Evolutionary conservation across 2,113 vertebrate genomes (phyloP).

Genomic region (Melanocharis versteri): DNA sequence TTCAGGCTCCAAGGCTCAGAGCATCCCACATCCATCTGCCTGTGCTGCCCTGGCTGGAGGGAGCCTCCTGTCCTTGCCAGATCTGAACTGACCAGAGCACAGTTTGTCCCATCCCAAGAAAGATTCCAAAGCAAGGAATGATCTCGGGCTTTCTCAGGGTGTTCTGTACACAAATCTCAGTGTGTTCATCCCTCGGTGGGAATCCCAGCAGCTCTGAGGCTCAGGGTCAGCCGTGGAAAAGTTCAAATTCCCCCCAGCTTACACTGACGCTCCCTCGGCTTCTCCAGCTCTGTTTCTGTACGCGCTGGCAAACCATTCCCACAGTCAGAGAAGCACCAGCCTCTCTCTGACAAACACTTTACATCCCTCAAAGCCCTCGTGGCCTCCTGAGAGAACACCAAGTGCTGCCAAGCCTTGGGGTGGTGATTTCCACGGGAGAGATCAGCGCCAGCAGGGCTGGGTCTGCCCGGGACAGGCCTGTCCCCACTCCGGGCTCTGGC

Average conservation of each 20-base stretch:
- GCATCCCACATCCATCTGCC: background rate
- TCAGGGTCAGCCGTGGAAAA: background rate
- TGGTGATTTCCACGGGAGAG: background rate
- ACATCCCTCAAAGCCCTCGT: background rate
- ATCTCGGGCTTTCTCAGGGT: background rate
- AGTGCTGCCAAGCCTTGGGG: background rate
- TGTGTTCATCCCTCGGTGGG: fast-evolving
- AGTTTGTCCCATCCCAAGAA: background rate
- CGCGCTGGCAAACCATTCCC: background rate
- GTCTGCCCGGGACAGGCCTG: background rate
- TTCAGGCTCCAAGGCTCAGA: background rate
- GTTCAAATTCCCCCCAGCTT: background rate
- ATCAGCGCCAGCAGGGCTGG: background rate
- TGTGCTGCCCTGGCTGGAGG: background rate
- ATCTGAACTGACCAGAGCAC: background rate
- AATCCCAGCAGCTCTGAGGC: background rate
- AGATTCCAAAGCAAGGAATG: background rate
- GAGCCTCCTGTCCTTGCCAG: background rate
- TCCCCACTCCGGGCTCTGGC: background rate
- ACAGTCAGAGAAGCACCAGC: background rate
- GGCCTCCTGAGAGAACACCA: background rate
- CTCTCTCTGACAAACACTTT: background rate
- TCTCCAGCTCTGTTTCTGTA: background rate
- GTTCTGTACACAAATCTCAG: background rate
- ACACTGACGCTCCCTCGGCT: background rate